Evolutionary conservation across 2,797 vertebrate species (phyloP).

Genomic region (Octomys mimax): DNA sequence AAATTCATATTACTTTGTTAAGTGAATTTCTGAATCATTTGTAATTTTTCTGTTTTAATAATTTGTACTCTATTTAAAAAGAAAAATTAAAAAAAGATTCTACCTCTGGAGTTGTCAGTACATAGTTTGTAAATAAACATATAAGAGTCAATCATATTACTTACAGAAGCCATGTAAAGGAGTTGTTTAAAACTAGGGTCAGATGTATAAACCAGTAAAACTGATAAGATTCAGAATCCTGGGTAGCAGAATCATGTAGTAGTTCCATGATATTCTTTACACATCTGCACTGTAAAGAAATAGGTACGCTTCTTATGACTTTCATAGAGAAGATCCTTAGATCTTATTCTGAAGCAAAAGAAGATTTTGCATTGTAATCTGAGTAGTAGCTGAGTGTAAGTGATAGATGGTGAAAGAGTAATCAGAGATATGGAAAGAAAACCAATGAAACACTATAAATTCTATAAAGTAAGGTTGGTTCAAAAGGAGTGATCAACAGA

Average conservation of each 20-base stretch:
- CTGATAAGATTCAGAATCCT: not conserved
- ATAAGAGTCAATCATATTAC: not conserved
- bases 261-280: not conserved
- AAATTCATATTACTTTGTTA: too few relatives aligned
- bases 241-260: not conserved
- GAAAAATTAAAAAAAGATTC: too few relatives aligned
- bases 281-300: not conserved
- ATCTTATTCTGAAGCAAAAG: not conserved
- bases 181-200: not conserved
- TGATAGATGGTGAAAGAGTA: not conserved
- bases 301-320: not conserved
- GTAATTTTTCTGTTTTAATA: too few relatives aligned
- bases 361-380: not conserved
- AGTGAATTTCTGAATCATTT: too few relatives aligned
- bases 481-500: not conserved
- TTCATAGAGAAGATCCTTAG: not conserved
- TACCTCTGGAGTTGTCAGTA: not conserved
- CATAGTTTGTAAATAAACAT: not conserved
- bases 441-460: not conserved
- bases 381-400: not conserved
- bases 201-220: not conserved
- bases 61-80: too few relatives aligned
- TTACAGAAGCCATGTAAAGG: not conserved
- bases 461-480: not conserved
- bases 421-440: not conserved